Evolutionary conservation across 2,888 invertebrate genomes (phyloP).

Genomic region (Xestia sexstrigata): DNA sequence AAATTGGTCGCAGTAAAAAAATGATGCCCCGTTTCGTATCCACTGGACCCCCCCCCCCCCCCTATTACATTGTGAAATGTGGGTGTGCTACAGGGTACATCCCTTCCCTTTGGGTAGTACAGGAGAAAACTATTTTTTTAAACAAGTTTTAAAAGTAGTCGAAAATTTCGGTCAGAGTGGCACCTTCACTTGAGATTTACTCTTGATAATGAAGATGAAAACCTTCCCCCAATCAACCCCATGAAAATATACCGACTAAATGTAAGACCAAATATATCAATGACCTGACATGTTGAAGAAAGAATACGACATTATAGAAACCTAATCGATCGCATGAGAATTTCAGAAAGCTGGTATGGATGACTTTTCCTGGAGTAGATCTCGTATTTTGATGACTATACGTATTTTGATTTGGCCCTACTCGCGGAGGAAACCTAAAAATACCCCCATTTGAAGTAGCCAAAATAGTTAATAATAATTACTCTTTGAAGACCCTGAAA

Average conservation of each 20-base stretch:
- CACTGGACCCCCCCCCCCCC: no score
- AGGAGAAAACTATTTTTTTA: background rate
- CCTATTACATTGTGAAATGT: background rate
- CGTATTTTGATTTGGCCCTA: background rate
- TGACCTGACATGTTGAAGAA: background rate
- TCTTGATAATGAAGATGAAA: background rate
- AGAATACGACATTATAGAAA: conserved; percentile 4
- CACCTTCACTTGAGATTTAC: background rate
- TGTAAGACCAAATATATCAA: background rate
- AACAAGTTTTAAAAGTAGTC: background rate
- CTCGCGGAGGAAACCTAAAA: background rate
- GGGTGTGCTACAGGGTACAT: background rate
- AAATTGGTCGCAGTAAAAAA: no score
- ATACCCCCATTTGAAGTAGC: no score
- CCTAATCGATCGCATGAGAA: background rate
- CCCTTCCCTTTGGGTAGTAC: no score
- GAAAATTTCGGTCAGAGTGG: no score
- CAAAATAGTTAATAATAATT: background rate
- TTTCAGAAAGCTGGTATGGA: background rate
- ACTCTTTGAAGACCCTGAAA: background rate
- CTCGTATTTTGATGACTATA: background rate
- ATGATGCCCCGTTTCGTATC: no score
- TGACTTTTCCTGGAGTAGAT: no score
- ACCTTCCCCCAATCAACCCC: no score
- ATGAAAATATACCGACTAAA: background rate